A percentile compares a stretch with the other conserved stretches of the same genome.
These are phyloP conservation scores for Daboia siamensis DNA, from an alignment of 2,113 vertebrate species.

Conservation along the genomic window DNA sequence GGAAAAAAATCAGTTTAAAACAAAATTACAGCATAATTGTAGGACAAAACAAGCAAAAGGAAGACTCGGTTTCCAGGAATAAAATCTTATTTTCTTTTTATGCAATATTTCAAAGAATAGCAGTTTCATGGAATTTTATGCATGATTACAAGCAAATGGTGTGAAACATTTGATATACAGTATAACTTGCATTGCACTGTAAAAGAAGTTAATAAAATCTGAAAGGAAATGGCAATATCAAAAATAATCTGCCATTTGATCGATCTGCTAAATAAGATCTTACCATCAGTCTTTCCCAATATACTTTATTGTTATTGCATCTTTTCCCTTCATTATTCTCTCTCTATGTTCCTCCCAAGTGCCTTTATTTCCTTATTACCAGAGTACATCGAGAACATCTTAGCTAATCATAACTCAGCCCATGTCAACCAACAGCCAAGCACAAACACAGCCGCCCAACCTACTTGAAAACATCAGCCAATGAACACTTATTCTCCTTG, in stretches of 20 bases:
- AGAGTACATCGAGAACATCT: not conserved
- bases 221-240: not conserved
- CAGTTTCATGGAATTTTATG: not conserved
- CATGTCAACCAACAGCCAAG: not conserved
- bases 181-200: not conserved
- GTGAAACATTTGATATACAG: not conserved
- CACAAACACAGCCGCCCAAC: not conserved
- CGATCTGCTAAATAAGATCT: not conserved
- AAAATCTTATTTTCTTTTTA: not conserved
- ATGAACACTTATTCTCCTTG: not conserved
- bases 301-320: not conserved
- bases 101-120: not conserved
- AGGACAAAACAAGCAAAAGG: slow-evolving; percentile 2
- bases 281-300: not conserved
- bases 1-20: not conserved
- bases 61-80: not conserved
- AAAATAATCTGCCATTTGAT: not conserved
- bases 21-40: not conserved
- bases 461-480: not conserved
- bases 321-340: not conserved
- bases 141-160: not conserved
- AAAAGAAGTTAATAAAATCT: not conserved
- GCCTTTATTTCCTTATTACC: not conserved
- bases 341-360: not conserved
- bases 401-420: not conserved